Conservation (phyloP, 1,140 invertebrate species). For the Pemphigus obesinymphae region DNA sequence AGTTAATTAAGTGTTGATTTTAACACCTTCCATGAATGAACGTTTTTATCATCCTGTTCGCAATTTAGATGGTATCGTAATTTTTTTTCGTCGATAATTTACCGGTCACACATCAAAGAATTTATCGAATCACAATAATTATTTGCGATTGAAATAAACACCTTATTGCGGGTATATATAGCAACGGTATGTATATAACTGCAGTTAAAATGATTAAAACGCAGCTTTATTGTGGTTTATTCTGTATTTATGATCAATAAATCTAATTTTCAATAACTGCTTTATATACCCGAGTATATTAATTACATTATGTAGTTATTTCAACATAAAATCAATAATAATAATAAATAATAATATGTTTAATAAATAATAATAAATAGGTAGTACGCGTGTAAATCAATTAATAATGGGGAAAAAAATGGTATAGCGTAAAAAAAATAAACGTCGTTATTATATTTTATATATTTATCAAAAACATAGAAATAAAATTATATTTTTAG, state of each 20-base stretch:
- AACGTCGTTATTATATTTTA: background rate
- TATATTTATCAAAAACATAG: too few species aligned
- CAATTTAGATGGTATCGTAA: background rate
- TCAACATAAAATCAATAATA: background rate
- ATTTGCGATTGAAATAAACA: background rate
- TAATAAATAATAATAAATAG: background rate
- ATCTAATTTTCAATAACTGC: background rate
- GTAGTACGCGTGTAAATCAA: background rate
- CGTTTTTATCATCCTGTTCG: slow-evolving; percentile 1
- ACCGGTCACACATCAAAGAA: background rate
- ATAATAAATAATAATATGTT: too few species aligned
- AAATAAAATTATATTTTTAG: too few species aligned
- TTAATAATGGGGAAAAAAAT: background rate
- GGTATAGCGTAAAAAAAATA: too few species aligned
- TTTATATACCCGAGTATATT: background rate
- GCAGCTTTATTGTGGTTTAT: background rate
- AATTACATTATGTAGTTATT: background rate
- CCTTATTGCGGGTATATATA: too few species aligned
- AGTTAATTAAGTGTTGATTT: slow-evolving; percentile 42
- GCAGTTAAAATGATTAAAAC: background rate
- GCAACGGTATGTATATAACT: too few species aligned
- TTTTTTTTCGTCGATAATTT: background rate
- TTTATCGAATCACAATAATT: background rate
- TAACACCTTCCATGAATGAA: background rate
- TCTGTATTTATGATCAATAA: background rate